Evolutionary conservation across 1,140 invertebrate genomes (phyloP), one percentile per base, ranked within the genome.

Genomic region (Holotrichia oblita): DNA sequence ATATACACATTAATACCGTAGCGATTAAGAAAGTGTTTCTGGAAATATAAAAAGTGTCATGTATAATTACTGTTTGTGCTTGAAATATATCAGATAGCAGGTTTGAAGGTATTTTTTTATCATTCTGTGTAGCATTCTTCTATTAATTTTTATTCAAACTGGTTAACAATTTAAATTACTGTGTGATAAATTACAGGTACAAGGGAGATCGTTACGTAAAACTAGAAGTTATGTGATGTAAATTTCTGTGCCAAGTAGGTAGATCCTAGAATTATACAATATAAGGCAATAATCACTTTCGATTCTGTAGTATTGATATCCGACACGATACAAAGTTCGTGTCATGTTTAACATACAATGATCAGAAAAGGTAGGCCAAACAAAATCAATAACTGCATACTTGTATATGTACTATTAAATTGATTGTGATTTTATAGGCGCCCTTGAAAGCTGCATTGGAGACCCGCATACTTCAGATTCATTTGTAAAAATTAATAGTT

Each of bases 21-120:
- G 24, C n/a, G 24, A 64, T 64, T 64, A 64, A 64, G 61, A 22
- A 64, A 64, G 6, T 64, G 24, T 64, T 64, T 64, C 61, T 64
- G 1, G 61, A 64, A 64, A 64, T 24, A 64, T 64, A 64, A 64
- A 64, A 64, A 64, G 12, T 64, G 17, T 64, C 59, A 64, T 10
- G 59, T 4, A 64, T 64, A 64, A 64, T 64, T 22, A 2, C 8
- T 22, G 59, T 64, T 22, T 14, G 55, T 59, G 55, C n/a, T n/a
- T 59, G n/a, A 59, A 8, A 59, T 59, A 20, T 59, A 6, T 4
- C 10, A 41, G 40, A 6, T 41, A 10, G 10, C 3, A 48, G n/a
- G 44, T 48, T 48, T 48, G 44, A 64, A 64, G 22, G 10, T 64
- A 24, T 64, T 27, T 64, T 22, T 20, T 64, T 6, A 27, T 22